Evolutionary conservation across 2,888 invertebrate genomes (phyloP).

Genomic region (Epirrita christyi): DNA sequence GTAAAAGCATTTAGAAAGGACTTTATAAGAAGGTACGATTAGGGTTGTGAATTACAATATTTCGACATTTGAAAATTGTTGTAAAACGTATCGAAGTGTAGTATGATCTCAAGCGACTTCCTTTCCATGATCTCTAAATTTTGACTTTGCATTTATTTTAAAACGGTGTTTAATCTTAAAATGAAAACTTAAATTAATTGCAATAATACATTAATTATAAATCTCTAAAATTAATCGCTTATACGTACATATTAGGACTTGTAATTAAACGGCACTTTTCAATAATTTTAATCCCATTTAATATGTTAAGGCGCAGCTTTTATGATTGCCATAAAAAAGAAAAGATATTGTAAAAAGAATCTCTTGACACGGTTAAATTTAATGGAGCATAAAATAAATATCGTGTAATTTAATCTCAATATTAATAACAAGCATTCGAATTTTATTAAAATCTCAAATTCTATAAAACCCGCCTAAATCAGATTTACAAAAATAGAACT

Average conservation of each 20-base stretch:
- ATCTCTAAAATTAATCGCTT: slow-evolving; percentile 67
- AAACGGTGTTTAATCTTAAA: slow-evolving; percentile 54
- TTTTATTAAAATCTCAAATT: background rate
- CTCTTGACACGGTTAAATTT: slow-evolving; percentile 64
- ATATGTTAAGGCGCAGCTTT: slow-evolving; percentile 70
- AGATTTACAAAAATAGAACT: slow-evolving; percentile 6
- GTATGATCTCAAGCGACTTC: slow-evolving; percentile 74
- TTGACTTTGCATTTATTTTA: slow-evolving; percentile 72
- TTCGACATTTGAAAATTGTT: slow-evolving; percentile 63
- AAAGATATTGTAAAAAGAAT: slow-evolving; percentile 61
- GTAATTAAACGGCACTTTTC: slow-evolving; percentile 68
- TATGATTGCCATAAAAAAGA: slow-evolving; percentile 58
- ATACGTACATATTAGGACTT: slow-evolving; percentile 62
- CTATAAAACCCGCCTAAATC: slow-evolving; percentile 9
- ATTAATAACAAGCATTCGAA: background rate
- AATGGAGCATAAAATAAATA: slow-evolving; percentile 45
- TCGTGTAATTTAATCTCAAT: slow-evolving; percentile 26
- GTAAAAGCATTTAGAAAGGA: slow-evolving; percentile 68
- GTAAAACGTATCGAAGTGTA: slow-evolving; percentile 60
- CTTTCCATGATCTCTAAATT: slow-evolving; percentile 77
- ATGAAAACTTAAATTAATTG: slow-evolving; percentile 54
- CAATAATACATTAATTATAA: slow-evolving; percentile 62
- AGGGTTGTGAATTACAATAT: slow-evolving; percentile 83
- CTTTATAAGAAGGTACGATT: slow-evolving; percentile 64
- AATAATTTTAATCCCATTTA: slow-evolving; percentile 69